These are phyloP conservation scores for Apocrypta bakeri DNA, from an alignment of 1,140 invertebrate genomes.

Conservation along the genomic window DNA sequence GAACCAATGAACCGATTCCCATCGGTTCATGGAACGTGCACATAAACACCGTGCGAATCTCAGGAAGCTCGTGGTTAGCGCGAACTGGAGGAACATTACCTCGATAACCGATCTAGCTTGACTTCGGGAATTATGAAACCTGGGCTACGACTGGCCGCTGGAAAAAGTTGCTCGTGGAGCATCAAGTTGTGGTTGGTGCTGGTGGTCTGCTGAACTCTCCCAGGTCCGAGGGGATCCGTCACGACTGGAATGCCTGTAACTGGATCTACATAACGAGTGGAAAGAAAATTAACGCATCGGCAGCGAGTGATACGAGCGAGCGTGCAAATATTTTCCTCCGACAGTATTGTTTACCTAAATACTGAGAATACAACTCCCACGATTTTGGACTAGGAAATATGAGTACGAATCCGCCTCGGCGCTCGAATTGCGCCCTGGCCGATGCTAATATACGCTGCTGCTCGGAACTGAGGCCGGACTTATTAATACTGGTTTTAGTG, in stretches of 20 bases:
- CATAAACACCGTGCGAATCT: no score
- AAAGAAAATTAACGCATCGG: not conserved
- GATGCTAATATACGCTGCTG: slow-evolving; percentile 86
- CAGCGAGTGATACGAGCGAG: no score
- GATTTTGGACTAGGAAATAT: slow-evolving; percentile 93
- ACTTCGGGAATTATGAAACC: slow-evolving; percentile 73
- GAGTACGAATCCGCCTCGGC: slow-evolving; percentile 91
- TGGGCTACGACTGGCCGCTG: slow-evolving; percentile 76
- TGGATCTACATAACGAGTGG: slow-evolving; percentile 75
- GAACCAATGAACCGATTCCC: no score
- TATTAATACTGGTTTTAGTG: slow-evolving; percentile 68
- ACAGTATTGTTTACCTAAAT: slow-evolving; percentile 77
- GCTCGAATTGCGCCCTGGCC: slow-evolving; percentile 86
- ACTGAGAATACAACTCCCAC: slow-evolving; percentile 87
- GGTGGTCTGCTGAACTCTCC: slow-evolving; percentile 75
- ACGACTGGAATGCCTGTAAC: slow-evolving; percentile 82
- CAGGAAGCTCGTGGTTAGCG: no score
- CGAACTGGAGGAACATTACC: no score
- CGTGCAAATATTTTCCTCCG: not conserved
- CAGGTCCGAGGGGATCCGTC: slow-evolving; percentile 76
- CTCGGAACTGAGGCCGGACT: slow-evolving; percentile 80
- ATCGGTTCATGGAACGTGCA: no score
- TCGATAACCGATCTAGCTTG: slow-evolving; percentile 69
- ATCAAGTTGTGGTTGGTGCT: slow-evolving; percentile 88
- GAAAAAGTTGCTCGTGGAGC: slow-evolving; percentile 85